These are phyloP conservation scores for Bathynomus jamesi DNA, from an alignment of 1,140 invertebrate species.

Conservation along the genomic window DNA sequence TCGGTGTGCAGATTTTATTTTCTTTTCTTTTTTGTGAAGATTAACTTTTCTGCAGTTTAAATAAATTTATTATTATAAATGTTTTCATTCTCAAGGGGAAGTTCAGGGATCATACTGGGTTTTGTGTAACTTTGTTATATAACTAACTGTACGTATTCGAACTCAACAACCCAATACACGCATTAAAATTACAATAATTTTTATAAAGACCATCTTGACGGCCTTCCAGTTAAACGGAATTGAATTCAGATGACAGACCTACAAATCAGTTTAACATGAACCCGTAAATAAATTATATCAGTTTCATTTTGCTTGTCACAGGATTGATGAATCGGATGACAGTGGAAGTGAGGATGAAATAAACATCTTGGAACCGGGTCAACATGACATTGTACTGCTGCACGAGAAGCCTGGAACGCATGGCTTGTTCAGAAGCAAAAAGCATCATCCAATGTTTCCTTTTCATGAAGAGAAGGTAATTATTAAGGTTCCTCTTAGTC, in stretches of 20 bases:
- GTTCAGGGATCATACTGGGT: too few relatives aligned
- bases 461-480: slow-evolving; percentile 73
- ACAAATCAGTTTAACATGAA: not conserved
- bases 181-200: too few relatives aligned
- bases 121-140: too few relatives aligned
- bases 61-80: slow-evolving; percentile 38
- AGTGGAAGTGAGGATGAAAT: slow-evolving; percentile 76
- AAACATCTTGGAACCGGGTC: slow-evolving; percentile 58
- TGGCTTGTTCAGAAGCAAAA: slow-evolving; percentile 45
- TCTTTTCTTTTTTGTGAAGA: not conserved
- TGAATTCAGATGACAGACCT: too few relatives aligned
- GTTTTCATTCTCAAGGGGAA: too few relatives aligned
- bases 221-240: too few relatives aligned
- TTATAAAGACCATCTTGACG: too few relatives aligned
- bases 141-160: too few relatives aligned
- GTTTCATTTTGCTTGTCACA: not conserved
- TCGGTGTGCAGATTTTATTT: too few relatives aligned
- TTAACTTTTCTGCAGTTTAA: slow-evolving; percentile 1
- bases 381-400: slow-evolving; percentile 82
- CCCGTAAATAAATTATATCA: not conserved
- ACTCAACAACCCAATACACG: too few relatives aligned
- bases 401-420: slow-evolving; percentile 55
- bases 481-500: too few relatives aligned
- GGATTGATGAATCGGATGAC: slow-evolving; percentile 53
- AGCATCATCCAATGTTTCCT: slow-evolving; percentile 89